Evolutionary conservation across 2,797 vertebrate species (phyloP).

Genomic region (Gorsachius magnificus): DNA sequence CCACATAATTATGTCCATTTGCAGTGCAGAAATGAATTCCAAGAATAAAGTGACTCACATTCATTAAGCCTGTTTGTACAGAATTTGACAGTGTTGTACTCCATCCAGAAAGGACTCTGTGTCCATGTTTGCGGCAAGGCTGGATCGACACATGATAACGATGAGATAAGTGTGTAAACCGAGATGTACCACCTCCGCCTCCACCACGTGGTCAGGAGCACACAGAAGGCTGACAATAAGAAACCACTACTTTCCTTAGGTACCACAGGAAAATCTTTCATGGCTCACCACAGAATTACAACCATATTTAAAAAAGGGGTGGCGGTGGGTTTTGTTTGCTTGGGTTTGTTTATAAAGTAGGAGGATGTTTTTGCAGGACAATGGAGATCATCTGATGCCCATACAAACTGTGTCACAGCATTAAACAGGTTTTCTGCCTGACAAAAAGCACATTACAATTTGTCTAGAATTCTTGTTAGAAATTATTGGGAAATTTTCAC

Average conservation of each 20-base stretch:
- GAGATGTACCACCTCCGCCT: not conserved
- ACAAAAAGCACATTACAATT: not conserved
- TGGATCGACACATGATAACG: not conserved
- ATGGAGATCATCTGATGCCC: not conserved
- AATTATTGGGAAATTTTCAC: not conserved
- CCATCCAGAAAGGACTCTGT: not conserved
- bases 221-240: not conserved
- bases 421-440: not conserved
- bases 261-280: not conserved
- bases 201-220: not conserved
- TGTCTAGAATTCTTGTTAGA: not conserved
- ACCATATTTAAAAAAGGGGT: not conserved
- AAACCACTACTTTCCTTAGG: not conserved
- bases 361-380: not conserved
- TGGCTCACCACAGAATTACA: not conserved
- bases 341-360: not conserved
- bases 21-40: not conserved
- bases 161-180: not conserved
- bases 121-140: not conserved
- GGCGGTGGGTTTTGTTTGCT: not conserved
- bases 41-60: slow-evolving; percentile 32
- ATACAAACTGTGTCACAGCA: not conserved
- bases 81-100: not conserved
- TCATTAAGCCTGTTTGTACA: slow-evolving; percentile 5
- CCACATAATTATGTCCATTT: slow-evolving; percentile 16